phyloP scores from a whole-genome alignment of 2,113 vertebrate species.

The Macrotis lagotis region DNA sequence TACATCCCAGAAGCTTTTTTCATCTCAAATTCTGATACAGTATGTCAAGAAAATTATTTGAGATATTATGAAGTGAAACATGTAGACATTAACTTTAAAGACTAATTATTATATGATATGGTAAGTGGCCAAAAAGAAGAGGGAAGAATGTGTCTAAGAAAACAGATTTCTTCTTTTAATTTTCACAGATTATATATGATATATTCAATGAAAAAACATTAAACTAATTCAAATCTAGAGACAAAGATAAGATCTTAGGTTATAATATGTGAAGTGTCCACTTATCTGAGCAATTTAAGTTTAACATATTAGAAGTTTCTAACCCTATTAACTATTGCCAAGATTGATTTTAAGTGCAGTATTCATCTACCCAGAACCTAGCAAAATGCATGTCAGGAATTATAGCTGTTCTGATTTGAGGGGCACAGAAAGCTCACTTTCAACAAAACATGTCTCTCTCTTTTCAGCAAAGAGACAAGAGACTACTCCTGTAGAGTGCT shows the following conservation, averaged over 20 bases:
- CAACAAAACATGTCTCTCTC: not conserved
- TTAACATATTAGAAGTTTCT: not conserved
- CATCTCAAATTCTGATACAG: constrained; percentile 12
- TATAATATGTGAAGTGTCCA: not conserved
- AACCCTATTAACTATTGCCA: not conserved
- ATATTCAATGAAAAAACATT: not conserved
- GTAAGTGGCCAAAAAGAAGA: not conserved
- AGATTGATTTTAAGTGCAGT: not conserved
- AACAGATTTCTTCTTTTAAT: not conserved
- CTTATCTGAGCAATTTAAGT: not conserved
- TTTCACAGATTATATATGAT: not conserved
- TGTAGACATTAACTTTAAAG: not conserved
- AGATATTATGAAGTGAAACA: constrained; percentile 13
- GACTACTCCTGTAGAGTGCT: too few relatives aligned
- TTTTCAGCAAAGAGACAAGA: not conserved
- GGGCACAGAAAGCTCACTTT: not conserved
- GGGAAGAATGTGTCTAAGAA: not conserved
- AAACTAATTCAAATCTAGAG: not conserved
- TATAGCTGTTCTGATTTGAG: not conserved
- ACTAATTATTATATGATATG: not conserved
- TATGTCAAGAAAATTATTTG: not conserved
- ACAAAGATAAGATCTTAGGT: not conserved
- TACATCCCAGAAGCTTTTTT: constrained; percentile 40
- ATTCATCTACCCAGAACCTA: not conserved
- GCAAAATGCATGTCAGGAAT: not conserved